Evolutionary conservation across 2,888 invertebrate species (phyloP).

Genomic region (Aethes cnicana): DNA sequence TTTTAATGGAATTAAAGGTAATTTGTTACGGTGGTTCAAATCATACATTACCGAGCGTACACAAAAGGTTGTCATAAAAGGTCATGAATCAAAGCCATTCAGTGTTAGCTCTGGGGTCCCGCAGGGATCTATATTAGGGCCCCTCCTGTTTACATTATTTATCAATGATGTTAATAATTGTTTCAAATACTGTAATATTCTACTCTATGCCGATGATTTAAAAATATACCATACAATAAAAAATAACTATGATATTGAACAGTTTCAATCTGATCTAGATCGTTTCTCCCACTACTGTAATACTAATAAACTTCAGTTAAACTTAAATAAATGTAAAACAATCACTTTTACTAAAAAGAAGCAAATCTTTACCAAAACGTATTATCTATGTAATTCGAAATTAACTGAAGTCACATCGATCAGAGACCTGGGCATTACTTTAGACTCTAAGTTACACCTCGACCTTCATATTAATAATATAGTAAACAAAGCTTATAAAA

Average conservation of each 20-base stretch:
- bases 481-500: slow-evolving; percentile 30
- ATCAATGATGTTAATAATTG: slow-evolving; percentile 33
- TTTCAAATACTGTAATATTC: slow-evolving; percentile 23
- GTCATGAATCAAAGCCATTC: slow-evolving; percentile 16
- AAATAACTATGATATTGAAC: slow-evolving; percentile 9
- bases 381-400: neutral
- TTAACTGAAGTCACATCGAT: neutral
- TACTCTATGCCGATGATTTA: slow-evolving; percentile 34
- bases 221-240: slow-evolving; percentile 29
- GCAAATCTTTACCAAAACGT: neutral
- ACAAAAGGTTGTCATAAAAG: slow-evolving; percentile 33
- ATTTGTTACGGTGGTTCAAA: slow-evolving; percentile 28
- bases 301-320: slow-evolving; percentile 29
- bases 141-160: slow-evolving; percentile 32
- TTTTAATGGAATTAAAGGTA: slow-evolving; percentile 30
- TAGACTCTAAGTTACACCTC: slow-evolving; percentile 31
- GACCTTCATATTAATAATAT: slow-evolving; percentile 29
- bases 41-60: slow-evolving; percentile 33
- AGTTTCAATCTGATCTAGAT: slow-evolving; percentile 32
- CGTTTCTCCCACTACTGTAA: slow-evolving; percentile 30
- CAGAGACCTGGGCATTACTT: slow-evolving; percentile 29
- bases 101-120: slow-evolving; percentile 33
- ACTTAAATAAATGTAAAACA: slow-evolving; percentile 31
- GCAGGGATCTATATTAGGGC: slow-evolving; percentile 36
- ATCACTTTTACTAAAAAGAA: slow-evolving; percentile 34